These are phyloP conservation scores for Channa striata DNA, from an alignment of 2,797 vertebrate genomes.

Conservation along the genomic window DNA sequence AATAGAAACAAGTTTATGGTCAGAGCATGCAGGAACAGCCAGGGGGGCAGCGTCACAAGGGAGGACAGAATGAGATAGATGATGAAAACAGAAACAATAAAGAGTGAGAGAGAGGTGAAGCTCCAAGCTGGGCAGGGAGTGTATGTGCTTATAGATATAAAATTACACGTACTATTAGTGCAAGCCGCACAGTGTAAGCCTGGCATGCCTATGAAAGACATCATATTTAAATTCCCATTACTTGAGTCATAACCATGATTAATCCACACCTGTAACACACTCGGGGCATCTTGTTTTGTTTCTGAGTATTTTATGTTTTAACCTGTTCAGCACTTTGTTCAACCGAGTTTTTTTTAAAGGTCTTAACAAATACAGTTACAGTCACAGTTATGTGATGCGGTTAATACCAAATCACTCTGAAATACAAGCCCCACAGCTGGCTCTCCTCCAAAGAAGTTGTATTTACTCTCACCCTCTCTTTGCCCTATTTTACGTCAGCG, in stretches of 20 bases:
- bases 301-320: too few relatives aligned
- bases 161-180: neutral
- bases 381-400: too few relatives aligned
- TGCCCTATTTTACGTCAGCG: conserved; percentile 39
- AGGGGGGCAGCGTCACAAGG: conserved; percentile 48
- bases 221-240: neutral
- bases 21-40: conserved; percentile 36
- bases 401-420: too few relatives aligned
- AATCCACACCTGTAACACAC: neutral
- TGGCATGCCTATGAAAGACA: neutral
- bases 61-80: conserved; percentile 38
- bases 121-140: conserved; percentile 6
- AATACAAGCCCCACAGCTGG: too few relatives aligned
- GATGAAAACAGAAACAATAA: conserved; percentile 24
- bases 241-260: neutral
- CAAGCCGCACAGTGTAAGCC: neutral
- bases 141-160: conserved; percentile 6
- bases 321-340: too few relatives aligned
- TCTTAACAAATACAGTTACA: too few relatives aligned
- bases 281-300: too few relatives aligned
- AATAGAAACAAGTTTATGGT: conserved; percentile 62
- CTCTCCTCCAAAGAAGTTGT: too few relatives aligned
- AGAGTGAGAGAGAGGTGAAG: conserved; percentile 7
- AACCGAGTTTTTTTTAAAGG: too few relatives aligned
- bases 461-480: conserved; percentile 28